These are phyloP conservation scores for Papilio polyxenes DNA, from an alignment of 1,140 invertebrate genomes.

Conservation along the genomic window DNA sequence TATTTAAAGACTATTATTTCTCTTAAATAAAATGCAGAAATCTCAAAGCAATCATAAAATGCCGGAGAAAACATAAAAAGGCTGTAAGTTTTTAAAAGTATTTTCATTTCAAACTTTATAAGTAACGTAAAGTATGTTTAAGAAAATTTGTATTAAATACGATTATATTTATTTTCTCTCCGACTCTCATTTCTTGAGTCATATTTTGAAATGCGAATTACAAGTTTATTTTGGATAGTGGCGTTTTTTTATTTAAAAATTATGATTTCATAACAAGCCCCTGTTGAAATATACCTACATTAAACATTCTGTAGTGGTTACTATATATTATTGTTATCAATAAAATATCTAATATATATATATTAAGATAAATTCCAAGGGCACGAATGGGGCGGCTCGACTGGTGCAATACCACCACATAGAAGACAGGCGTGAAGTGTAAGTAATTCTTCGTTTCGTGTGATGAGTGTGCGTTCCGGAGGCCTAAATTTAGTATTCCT, in stretches of 20 bases:
- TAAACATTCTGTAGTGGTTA: too few species aligned
- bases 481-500: too few species aligned
- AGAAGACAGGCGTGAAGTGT: too few species aligned
- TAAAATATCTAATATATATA: too few species aligned
- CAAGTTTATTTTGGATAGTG: background rate
- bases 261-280: background rate
- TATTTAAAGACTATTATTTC: background rate
- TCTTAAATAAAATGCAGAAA: slow-evolving; percentile 1
- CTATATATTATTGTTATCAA: too few species aligned
- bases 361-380: too few species aligned
- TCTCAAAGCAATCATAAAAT: slow-evolving; percentile 11
- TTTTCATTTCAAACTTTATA: slow-evolving; percentile 27
- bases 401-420: too few species aligned
- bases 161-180: slow-evolving; percentile 14
- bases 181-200: background rate
- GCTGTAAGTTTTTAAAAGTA: slow-evolving; percentile 18
- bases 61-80: background rate
- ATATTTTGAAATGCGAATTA: background rate
- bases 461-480: too few species aligned
- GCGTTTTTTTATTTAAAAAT: background rate
- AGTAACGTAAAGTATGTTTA: slow-evolving; percentile 21
- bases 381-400: too few species aligned
- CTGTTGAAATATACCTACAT: background rate
- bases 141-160: slow-evolving; percentile 8
- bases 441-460: too few species aligned